Evolutionary conservation across 2,797 vertebrate species (phyloP).

Genomic region (Graptemys geographica): DNA sequence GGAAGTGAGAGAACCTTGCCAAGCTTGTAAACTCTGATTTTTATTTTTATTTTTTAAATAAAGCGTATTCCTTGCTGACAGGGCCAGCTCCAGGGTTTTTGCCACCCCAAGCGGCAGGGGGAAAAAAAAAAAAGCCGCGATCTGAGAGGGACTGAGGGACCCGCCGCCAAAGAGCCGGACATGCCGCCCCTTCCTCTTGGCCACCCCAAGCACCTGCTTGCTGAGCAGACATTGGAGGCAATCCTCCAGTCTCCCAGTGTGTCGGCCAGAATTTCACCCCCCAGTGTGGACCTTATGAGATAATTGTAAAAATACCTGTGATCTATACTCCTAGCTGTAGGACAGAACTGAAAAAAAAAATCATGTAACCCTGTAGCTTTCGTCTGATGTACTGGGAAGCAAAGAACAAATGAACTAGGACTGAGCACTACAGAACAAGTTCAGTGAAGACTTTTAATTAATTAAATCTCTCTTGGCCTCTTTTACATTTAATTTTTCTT

Average conservation of each 20-base stretch:
- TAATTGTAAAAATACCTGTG: not conserved
- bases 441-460: not conserved
- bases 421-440: not conserved
- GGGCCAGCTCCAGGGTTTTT: no score
- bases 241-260: not conserved
- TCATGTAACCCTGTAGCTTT: slow-evolving; percentile 22
- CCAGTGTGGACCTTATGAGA: not conserved
- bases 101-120: no score
- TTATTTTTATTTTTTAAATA: not conserved
- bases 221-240: not conserved
- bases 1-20: not conserved
- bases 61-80: not conserved
- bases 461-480: slow-evolving; percentile 6
- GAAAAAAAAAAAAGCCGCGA: no score
- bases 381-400: slow-evolving; percentile 30
- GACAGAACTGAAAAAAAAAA: not conserved
- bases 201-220: no score
- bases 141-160: no score
- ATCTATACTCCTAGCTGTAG: not conserved
- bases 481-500: not conserved
- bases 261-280: not conserved
- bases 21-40: not conserved
- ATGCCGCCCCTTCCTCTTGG: no score
- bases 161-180: no score
- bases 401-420: slow-evolving; percentile 3